Base-by-base conservation (phyloP, 1,140 invertebrate species). In the Microplitis demolitor region DNA sequence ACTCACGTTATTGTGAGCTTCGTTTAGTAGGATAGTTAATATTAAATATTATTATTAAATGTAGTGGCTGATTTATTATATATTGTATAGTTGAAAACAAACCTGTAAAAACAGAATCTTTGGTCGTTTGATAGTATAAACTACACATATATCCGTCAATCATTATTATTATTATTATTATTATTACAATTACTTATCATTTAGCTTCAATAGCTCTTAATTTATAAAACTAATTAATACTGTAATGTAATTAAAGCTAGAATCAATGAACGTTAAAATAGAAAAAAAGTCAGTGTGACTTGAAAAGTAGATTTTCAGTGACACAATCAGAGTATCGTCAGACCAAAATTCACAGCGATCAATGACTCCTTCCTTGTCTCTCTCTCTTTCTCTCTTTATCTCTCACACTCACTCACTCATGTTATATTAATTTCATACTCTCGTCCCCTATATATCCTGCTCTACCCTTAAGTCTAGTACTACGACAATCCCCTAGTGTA, bases 361-460 rank as follows among this genome's bases (percentile, higher is more conserved):
- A 45, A 45, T 45, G 39, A 45, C 39, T 45, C 39, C 39, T 45
- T 45, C 39, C 39, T 50, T 51, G 61, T 66, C 70, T 54, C 74
- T 78, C 50, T 73, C 61, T 74, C 16, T 73, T 66, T 72, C 37
- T 66, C 61, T 72, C 54, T 74, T 33, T 13, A 51, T 31, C 37
- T 39, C 31, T 13, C 68, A 73, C 60, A 68, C 39, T 74, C 54
- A 78, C 69, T 61, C n/a, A 71, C 35, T 75, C 37, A 74, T 66
- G 54, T 66, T 72, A 16, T 66, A 66, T 72, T 66, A 66, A 64
- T 69, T n/a, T 56, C 37, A 62, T 54, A 53, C 51, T 67, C 14
- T 37, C 51, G 51, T 37, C 68, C 73, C 51, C 69, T 72, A 53
- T 63, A 64, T 50, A 67, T 53, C 61, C 60, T 68, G 56, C 63